Evolutionary conservation across 2,888 invertebrate genomes (phyloP), one percentile per base, ranked within the genome.

Genomic region (Chloroclystis v-ata): DNA sequence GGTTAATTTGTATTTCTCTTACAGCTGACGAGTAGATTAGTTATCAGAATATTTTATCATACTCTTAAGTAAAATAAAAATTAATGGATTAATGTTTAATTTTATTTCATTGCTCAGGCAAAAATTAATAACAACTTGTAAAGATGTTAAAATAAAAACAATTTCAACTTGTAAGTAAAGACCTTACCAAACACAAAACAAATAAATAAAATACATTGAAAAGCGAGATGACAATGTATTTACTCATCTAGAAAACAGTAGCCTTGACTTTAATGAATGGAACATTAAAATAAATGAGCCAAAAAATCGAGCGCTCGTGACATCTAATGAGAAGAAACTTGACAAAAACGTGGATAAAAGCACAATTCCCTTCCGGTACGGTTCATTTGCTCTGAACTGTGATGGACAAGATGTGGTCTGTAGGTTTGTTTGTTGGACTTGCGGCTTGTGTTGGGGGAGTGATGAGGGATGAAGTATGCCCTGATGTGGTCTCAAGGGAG

Each of bases 391-490:
- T 46, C 41, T 48, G 50, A 46, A 48, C 43, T 60, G 61, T 60
- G 62, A 55, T 57, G 61, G 60, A 56, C 46, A 75, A 60, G 50
- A 82, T 84, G 80, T 68, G 79, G 40, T 30, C 56, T 47, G 53
- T 55, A 37, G 55, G 65, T 68, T 64, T 72, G 37, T 30, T 76
- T 47, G 46, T 78, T 42, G 60, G 69, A 47, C 47, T 76, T 43
- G 55, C 69, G 49, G 57, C 65, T 46, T 61, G 60, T 46, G 77
- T 72, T 16, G 64, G 72, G 4, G 67, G 73, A 28, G 75, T 74
- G 0, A 59, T 69, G 20, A 73, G 72, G 52, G 82, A 85, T 66
- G 60, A 63, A 13, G 75, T 65, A 14, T 86, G 86, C 50, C 84
- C 84, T 4, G 55, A 57, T 4, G 73, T 83, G 2, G 69, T 59